Conservation (phyloP, 2,113 vertebrate genomes). For the Rhombomys opimus region DNA sequence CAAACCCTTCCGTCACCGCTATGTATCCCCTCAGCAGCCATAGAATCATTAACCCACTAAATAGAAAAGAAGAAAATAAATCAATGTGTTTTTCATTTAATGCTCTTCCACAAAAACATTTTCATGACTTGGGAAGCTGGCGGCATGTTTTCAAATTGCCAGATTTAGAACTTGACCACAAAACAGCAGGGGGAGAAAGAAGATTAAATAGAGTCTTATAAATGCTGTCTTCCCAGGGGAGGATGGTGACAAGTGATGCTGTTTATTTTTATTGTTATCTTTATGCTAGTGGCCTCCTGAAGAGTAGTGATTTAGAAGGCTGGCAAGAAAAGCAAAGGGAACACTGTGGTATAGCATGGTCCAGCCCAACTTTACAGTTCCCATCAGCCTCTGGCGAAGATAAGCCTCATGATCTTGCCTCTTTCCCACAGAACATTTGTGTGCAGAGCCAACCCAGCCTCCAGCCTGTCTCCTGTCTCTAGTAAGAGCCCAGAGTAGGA, state of each 20-base stretch:
- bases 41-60: not conserved
- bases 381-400: not conserved
- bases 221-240: constrained; percentile 30
- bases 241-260: constrained; percentile 46
- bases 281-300: constrained; percentile 19
- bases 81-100: constrained; percentile 71
- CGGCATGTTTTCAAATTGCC: constrained; percentile 75
- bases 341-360: not conserved
- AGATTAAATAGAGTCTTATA: constrained; percentile 70
- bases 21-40: not conserved
- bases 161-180: constrained; percentile 76
- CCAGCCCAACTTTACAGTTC: not conserved
- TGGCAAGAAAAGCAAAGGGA: not conserved
- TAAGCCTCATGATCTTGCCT: not conserved
- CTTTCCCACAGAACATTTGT: not conserved
- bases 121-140: constrained; percentile 81
- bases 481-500: not conserved
- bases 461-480: not conserved
- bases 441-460: not conserved
- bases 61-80: not conserved
- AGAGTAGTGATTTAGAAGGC: constrained; percentile 30
- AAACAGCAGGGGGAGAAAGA: constrained; percentile 61
- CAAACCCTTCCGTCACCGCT: not conserved
- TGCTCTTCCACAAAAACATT: constrained; percentile 75
- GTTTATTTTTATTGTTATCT: constrained; percentile 60